phyloP scores from a whole-genome alignment of 2,888 invertebrate species.

The Chymomyza procnemis region DNA sequence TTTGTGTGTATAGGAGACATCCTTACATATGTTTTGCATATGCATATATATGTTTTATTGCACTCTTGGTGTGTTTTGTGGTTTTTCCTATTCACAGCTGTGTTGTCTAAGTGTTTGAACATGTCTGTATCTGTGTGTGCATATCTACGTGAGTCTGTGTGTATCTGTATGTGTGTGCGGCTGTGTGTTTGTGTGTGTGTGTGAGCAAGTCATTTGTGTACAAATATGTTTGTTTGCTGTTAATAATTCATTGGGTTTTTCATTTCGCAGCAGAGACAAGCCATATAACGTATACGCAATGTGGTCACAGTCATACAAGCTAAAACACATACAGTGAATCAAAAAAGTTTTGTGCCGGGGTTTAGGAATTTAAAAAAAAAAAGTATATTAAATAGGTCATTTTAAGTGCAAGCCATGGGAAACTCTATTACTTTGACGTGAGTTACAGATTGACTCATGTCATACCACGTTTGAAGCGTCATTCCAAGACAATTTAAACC shows the following conservation, averaged over 20 bases:
- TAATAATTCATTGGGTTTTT: slow-evolving; percentile 71
- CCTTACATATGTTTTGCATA: background rate
- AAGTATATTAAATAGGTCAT: too few species aligned
- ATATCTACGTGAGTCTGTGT: slow-evolving; percentile 34
- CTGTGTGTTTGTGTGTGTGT: slow-evolving; percentile 12
- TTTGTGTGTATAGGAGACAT: too few species aligned
- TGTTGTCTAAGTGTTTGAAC: slow-evolving; percentile 13
- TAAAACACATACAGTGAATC: background rate
- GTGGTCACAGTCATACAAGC: slow-evolving; percentile 26
- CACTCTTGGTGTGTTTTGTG: slow-evolving; percentile 62
- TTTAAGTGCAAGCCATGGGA: too few species aligned
- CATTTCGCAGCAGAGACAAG: slow-evolving; percentile 41
- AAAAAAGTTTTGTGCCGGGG: too few species aligned
- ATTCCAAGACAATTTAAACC: too few species aligned
- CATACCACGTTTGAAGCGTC: too few species aligned
- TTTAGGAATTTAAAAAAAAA: too few species aligned
- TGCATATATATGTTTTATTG: slow-evolving; percentile 63
- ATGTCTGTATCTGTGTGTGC: slow-evolving; percentile 20
- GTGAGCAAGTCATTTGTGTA: slow-evolving; percentile 50
- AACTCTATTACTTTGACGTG: too few species aligned
- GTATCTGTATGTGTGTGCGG: background rate
- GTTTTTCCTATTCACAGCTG: slow-evolving; percentile 68
- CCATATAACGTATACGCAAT: slow-evolving; percentile 62
- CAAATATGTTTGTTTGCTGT: slow-evolving; percentile 65
- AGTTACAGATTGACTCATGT: too few species aligned